Evolutionary conservation across 1,140 invertebrate species (phyloP).

Genomic region (Macrosteles quadrilineatus): DNA sequence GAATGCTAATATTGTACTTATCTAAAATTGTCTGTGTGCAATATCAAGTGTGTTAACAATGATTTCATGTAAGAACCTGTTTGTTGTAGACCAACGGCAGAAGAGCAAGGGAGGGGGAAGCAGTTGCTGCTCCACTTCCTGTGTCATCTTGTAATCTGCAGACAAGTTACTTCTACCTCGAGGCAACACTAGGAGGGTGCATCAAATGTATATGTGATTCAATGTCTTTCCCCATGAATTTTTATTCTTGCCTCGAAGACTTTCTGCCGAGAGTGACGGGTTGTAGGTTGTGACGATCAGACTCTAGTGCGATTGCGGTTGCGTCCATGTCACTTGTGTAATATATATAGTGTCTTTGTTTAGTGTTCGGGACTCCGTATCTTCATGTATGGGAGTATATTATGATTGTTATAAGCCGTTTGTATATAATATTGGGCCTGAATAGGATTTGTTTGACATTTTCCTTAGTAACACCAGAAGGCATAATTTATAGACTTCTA

Average conservation of each 20-base stretch:
- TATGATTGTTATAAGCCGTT: constrained; percentile 27
- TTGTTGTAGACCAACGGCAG: constrained; percentile 86
- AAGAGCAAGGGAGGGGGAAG: constrained; percentile 92
- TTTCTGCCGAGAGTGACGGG: constrained; percentile 6
- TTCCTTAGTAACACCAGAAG: constrained; percentile 19
- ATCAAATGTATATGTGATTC: constrained; percentile 27
- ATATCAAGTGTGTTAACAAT: no score
- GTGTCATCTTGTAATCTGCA: constrained; percentile 81
- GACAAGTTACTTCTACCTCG: background rate
- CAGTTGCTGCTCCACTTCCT: constrained; percentile 89
- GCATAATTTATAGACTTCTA: constrained; percentile 1
- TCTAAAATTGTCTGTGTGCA: no score
- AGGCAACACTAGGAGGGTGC: constrained; percentile 13
- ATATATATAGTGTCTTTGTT: constrained; percentile 22
- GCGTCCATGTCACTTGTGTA: constrained; percentile 11
- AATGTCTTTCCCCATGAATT: constrained; percentile 19
- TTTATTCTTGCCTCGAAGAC: constrained; percentile 23
- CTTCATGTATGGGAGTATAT: constrained; percentile 21
- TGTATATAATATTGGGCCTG: constrained; percentile 22
- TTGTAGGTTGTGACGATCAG: constrained; percentile 5
- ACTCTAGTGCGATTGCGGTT: constrained; percentile 13
- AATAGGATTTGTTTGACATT: constrained; percentile 21
- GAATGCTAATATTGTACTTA: no score
- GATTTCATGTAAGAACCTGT: no score
- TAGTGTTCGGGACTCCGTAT: constrained; percentile 20